Base-by-base conservation (phyloP, 2,888 invertebrate species). In the Ornithoptera priamus region DNA sequence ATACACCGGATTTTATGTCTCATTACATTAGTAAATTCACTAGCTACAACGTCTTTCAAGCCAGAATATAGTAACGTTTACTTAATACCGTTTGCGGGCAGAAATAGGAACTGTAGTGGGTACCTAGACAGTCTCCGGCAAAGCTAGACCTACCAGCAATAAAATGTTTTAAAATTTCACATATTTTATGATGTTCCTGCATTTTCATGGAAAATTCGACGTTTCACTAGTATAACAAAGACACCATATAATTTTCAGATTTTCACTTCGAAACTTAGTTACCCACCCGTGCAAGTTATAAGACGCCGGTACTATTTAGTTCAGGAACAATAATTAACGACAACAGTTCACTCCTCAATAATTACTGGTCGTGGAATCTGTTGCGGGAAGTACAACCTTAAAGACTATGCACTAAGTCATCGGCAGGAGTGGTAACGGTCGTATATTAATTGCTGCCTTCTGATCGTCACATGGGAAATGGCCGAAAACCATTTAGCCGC, bases 401-500 rank as follows among this genome's bases (percentile, higher is more conserved):
- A 78, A 70, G 0, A 0, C 18, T 0, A 36, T 12, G 70, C 15
- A 53, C 75, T 83, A 86, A 76, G 75, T 73, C 68, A 71, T 60
- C 69, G 65, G 68, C 69, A 71, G 66, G 62, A 72, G 74, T 74
- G 71, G 72, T 53, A 67, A 72, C 72, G 62, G 67, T 69, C 69
- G 62, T 22, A 61, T 58, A 66, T 80, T 87, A 88, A 89, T 88
- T 87, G 85, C 77, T 78, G 71, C 76, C 78, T 78, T 72, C 76
- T 78, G 81, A 84, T 84, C 81, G 84, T 84, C 87, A 76, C 85
- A 73, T 77, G 88, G 88, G 90, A 88, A 89, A 85, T 85, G 83
- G 80, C 88, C 85, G 81, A 87, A 87, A 87, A 88, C 87, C 88
- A 86, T 91, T 92, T 91, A 88, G 81, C 78, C 82, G 74, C 76